Evolutionary conservation across 2,797 vertebrate species (phyloP), one percentile per base, ranked within the genome.

Genomic region (Eptatretus atami): DNA sequence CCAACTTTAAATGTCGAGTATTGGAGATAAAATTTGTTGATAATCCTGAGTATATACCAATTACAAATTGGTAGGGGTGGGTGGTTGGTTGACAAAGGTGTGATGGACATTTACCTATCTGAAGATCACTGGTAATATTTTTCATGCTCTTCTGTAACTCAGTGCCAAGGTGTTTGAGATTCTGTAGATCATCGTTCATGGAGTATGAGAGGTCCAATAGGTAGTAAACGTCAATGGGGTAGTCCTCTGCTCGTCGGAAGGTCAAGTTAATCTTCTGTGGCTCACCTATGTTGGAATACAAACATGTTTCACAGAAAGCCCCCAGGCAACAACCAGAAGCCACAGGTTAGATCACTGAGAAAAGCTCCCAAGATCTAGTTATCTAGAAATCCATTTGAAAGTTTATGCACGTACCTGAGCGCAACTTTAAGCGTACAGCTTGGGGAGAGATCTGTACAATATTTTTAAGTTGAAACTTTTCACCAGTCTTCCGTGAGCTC

Each of bases 261-360:
- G 65, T 55, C 68, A 71, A 60, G 63, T 52, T 65, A 54, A 63
- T 63, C 66, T 68, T 68, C 66, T 68, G 12, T 57, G 68, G 68
- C 68, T 67, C 69, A 15, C 71, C 74, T 76, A 71, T 66, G 65
- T 71, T 68, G 31, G n/a, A 68, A 65, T 67, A 70, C 13, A 66
- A 44, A 44, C 6, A 44, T 44, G 31, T 44, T 44, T 44, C 4
- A 8, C 31, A 44, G 31, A 44, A 44, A 44, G 31, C 6, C 31
- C 31, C 31, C 6, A 4, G 31, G 4, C 31, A 44, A 44, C 4
- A 44, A 44, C 31, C 4, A 44, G 31, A 44, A 5, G 31, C 31
- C 31, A 4, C 31, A 44, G 6, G 31, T 8, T 2, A 44, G 31
- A 4, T 44, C 31, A 8, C 31, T 44, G 31, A 44, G 31, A 44